Conservation (phyloP, 2,797 vertebrate species). For the Myotis vivesi region DNA sequence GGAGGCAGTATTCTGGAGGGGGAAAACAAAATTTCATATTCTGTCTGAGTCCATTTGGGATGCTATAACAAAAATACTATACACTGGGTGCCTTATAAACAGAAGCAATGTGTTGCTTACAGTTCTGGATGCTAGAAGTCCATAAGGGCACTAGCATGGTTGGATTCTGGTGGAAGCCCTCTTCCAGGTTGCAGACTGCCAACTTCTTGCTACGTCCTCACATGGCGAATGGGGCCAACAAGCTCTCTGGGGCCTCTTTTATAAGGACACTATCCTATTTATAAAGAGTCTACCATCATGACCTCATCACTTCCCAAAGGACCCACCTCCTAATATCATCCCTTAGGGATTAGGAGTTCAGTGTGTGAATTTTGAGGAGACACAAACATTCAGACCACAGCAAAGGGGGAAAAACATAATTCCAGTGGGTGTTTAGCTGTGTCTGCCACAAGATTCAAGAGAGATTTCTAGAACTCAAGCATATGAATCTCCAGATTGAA, state of each 20-base stretch:
- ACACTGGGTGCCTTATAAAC: neutral
- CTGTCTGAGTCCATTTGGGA: neutral
- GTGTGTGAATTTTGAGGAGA: neutral
- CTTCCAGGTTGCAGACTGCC: neutral
- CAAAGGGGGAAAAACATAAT: neutral
- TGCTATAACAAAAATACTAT: neutral
- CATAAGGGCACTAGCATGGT: neutral
- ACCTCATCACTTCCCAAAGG: neutral
- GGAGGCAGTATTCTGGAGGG: neutral
- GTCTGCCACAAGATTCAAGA: conserved; percentile 15
- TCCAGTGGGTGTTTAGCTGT: neutral
- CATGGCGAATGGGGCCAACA: neutral
- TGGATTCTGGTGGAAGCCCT: neutral
- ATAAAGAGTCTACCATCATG: neutral
- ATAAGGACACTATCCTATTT: neutral
- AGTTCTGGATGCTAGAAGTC: neutral
- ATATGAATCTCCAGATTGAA: conserved; percentile 13
- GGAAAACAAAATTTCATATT: neutral
- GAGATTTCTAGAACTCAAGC: conserved; percentile 4
- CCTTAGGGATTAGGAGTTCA: neutral
- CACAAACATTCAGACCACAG: neutral
- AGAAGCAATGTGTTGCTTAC: neutral
- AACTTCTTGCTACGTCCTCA: neutral
- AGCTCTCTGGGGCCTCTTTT: neutral
- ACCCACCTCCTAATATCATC: neutral